Evolutionary conservation across 1,140 invertebrate genomes (phyloP).

Genomic region (Zaprionus ornatus): DNA sequence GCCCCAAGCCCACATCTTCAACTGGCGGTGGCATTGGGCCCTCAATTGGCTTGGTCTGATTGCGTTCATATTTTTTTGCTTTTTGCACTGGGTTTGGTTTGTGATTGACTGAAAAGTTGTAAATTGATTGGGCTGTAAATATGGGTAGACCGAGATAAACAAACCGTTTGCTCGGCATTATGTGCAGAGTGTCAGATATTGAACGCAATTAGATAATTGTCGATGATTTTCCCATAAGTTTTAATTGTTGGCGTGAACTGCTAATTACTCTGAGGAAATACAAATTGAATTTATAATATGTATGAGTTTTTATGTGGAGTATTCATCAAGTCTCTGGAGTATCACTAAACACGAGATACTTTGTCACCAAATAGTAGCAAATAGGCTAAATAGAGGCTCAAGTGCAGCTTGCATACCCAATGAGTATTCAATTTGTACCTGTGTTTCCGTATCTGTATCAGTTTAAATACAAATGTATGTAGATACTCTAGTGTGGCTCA

Average conservation of each 20-base stretch:
- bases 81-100: conserved; percentile 59
- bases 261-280: background rate
- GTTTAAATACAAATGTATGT: conserved; percentile 12
- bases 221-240: conserved; percentile 9
- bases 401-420: conserved; percentile 65
- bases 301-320: too few species aligned
- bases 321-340: too few species aligned
- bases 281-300: background rate
- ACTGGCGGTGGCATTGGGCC: conserved; percentile 23
- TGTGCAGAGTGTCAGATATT: conserved; percentile 29
- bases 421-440: conserved; percentile 41
- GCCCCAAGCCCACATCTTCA: background rate
- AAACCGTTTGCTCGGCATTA: conserved; percentile 46
- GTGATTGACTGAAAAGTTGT: conserved; percentile 74
- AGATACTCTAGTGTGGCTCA: conserved; percentile 27
- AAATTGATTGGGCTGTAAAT: conserved; percentile 68
- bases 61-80: conserved; percentile 50
- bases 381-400: conserved; percentile 40
- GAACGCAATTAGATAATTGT: conserved; percentile 25
- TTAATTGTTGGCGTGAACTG: background rate
- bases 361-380: background rate
- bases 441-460: conserved; percentile 31
- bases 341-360: too few species aligned
- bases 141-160: conserved; percentile 51
- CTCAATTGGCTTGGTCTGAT: conserved; percentile 72